A percentile compares a stretch with the other conserved stretches of the same genome.
These are phyloP conservation scores for Drosophila mojavensis DNA, from an alignment of 1,140 invertebrate species.

Conservation along the genomic window DNA sequence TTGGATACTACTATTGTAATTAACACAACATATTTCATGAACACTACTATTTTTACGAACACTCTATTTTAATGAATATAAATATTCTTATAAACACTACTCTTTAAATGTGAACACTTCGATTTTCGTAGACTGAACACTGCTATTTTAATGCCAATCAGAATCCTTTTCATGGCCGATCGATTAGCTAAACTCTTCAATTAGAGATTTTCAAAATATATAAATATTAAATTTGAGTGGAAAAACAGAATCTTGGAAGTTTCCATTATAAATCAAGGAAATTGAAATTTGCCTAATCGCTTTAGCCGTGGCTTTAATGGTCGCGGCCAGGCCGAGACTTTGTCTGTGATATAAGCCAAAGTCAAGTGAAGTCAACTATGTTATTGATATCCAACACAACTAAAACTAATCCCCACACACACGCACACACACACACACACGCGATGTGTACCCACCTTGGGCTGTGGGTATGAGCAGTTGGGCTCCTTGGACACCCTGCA, in stretches of 20 bases:
- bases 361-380: slow-evolving; percentile 74
- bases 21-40: too few relatives aligned
- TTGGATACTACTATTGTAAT: too few relatives aligned
- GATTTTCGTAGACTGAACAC: too few relatives aligned
- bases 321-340: not conserved
- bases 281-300: slow-evolving; percentile 73
- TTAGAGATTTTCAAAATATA: too few relatives aligned
- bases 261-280: slow-evolving; percentile 45
- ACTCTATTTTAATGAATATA: too few relatives aligned
- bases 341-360: slow-evolving; percentile 10
- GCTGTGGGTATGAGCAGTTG: slow-evolving; percentile 97
- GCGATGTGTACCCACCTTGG: slow-evolving; percentile 88
- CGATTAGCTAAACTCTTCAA: not conserved
- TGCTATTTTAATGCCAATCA: too few relatives aligned
- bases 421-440: not conserved
- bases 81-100: too few relatives aligned
- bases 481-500: slow-evolving; percentile 95
- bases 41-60: too few relatives aligned
- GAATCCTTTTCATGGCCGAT: too few relatives aligned
- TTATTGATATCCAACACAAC: slow-evolving; percentile 66
- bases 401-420: slow-evolving; percentile 40
- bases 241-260: not conserved
- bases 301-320: slow-evolving; percentile 43
- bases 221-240: not conserved
- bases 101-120: too few relatives aligned